These are phyloP conservation scores for Anniella stebbinsi DNA, from an alignment of 2,797 vertebrate genomes.

Conservation along the genomic window DNA sequence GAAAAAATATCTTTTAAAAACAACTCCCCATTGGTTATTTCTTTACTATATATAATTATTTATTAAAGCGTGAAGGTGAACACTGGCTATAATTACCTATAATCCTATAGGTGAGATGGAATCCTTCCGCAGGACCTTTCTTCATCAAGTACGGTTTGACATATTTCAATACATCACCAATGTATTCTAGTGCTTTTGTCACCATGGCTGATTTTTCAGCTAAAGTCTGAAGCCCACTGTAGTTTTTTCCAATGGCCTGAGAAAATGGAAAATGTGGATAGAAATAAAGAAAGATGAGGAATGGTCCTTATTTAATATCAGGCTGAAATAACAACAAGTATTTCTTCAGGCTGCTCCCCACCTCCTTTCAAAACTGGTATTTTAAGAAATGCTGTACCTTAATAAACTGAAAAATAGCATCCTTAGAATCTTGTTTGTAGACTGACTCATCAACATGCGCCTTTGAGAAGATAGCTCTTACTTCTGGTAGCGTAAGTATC, in stretches of 20 bases:
- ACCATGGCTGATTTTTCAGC: slow-evolving; percentile 91
- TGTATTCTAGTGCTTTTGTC: slow-evolving; percentile 88
- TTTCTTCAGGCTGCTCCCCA: not conserved
- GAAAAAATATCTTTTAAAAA: not conserved
- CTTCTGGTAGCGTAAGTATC: slow-evolving; percentile 90
- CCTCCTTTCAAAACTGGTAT: slow-evolving; percentile 25
- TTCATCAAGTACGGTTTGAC: slow-evolving; percentile 92
- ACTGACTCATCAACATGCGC: slow-evolving; percentile 78
- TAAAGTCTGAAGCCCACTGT: slow-evolving; percentile 84
- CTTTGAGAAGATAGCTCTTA: slow-evolving; percentile 86
- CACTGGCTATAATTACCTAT: slow-evolving; percentile 81
- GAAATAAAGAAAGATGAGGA: slow-evolving; percentile 9
- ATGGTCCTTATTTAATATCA: not conserved
- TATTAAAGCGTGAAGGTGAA: slow-evolving; percentile 40
- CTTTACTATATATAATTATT: not conserved
- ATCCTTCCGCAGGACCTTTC: slow-evolving; percentile 87
- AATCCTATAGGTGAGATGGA: slow-evolving; percentile 89
- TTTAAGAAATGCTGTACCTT: slow-evolving; percentile 84
- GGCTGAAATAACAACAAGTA: not conserved
- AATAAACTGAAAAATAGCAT: slow-evolving; percentile 87
- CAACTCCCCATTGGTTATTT: not conserved
- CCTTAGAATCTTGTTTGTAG: slow-evolving; percentile 82
- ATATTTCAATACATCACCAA: slow-evolving; percentile 93
- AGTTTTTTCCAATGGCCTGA: slow-evolving; percentile 89
- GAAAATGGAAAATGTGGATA: slow-evolving; percentile 47